Base-by-base conservation (phyloP, 2,888 invertebrate genomes). In the Heliconius hortense region DNA sequence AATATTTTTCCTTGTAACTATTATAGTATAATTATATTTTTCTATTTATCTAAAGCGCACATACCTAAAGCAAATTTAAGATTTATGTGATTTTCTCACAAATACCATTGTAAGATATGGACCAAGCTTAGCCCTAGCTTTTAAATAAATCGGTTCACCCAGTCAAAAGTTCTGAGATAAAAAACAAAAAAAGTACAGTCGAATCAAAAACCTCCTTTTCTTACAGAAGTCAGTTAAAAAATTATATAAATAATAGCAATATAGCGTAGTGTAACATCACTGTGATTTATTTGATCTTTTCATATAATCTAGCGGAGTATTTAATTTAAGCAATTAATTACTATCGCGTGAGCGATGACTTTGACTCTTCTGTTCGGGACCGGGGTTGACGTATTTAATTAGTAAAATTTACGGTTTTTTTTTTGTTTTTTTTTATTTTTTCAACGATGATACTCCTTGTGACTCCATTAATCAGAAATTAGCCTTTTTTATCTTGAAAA, bases 321-420 rank as follows among this genome's bases (percentile, higher is more conserved):
- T 73, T 66, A 73, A 73, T 73, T 73, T n/a, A 56, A 39, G 31
- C 56, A 26, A 53, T 73, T 56, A 73, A 56, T 73, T 64, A 73
- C 35, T 66, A 73, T 73, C 62, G 72, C 72, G 62, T 72, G 72
- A 48, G 62, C 53, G 31, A 48, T 53, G 68, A 53, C 48, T 63
- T 43, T 63, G 24, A 60, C 70, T 70, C 59, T 26, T n/a, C n/a
- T 63, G 26, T 71, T 71, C 48, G 24, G 28, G n/a, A n/a, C 26
- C 28, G 31, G 28, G 39, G 62, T 31, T 68, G 68, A 28, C 39
- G 56, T 71, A 18, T 60, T 71, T 71, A 71, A 71, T 71, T 71
- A 67, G 48, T 15, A 21, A 64, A 39, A 64, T 64, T 64, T 24
- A 64, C 39, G 15, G n/a, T 24, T 39, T 24, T 2, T 39, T 64